Evolutionary conservation across 2,113 vertebrate genomes (phyloP), one percentile per base, ranked within the genome.

Genomic region (Gambusia affinis): DNA sequence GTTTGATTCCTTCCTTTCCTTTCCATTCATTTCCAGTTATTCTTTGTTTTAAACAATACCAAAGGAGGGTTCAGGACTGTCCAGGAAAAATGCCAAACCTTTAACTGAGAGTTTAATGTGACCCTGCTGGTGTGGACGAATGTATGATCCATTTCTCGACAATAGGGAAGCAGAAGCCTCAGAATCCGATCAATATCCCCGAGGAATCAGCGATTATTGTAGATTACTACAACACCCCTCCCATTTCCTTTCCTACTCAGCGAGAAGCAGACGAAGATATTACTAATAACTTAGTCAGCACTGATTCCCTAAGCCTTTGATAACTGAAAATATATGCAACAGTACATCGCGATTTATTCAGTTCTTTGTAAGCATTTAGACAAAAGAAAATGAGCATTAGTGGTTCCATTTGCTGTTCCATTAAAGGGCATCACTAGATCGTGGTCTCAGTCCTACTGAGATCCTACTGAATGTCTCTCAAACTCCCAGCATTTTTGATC

Each of bases 121-220:
- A n/a, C 29, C 6, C 31, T 80, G 61, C 63, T 81, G 77, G 64
- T 70, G 76, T 65, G n/a, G n/a, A n/a, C n/a, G n/a, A n/a, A n/a
- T 72, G 44, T 72, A 64, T 5, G n/a, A 81, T 78, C 83, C 87
- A 72, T 79, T 85, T 66, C 72, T 80, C 79, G n/a, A 77, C 82
- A 83, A 84, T 85, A 88, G 78, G 78, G 44, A 81, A 63, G 72
- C 82, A 69, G 73, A 57, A 76, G 72, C 74, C 81, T 79, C 12
- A 2, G 6, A 31, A 60, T 75, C 73, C 4, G 70, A 91, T 92
- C 91, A 89, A 92, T 91, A 88, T 60, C 54, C 66, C 66, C 39
- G 60, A 83, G 84, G 76, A 87, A 73, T 66, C 70, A 78, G 66
- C 64, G 69, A 84, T 89, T 77, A 83, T 61, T 71, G 76, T 61